Base-by-base conservation (phyloP, 2,113 vertebrate genomes). In the Thamnophis sirtalis region DNA sequence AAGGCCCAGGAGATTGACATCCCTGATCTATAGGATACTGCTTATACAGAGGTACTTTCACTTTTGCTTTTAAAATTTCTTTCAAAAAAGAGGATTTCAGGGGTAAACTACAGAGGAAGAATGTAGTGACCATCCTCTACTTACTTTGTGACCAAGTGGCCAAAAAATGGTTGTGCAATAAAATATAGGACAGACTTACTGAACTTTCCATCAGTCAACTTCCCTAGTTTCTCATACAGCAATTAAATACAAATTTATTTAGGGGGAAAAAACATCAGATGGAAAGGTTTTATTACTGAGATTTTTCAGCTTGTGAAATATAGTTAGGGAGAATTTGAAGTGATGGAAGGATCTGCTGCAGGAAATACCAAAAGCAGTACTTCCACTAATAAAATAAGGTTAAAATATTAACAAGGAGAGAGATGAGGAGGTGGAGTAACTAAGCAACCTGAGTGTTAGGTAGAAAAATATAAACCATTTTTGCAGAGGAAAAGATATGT, bases 401-500 rank as follows among this genome's bases (percentile, higher is more conserved):
- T 1, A 38, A 38, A 80, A 80, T 80, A 80, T 38, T 80, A 80
- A 28, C 49, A n/a, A 86, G 1, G 11, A 51, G 49, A 38, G 38
- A 80, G 26, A 51, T 13, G 26, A 49, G 2, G 48, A 49, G 48
- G 48, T n/a, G 22, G 24, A 87, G 55, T 19, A 28, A 87, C 92
- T 94, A 56, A 92, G 13, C 26, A 92, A 56, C 26, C 80, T 3
- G 94, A 96, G 28, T 86, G 91, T 87, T 91, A 85, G 92, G 88
- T 24, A 94, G 49, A 85, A 48, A 38, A 0, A 0, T 33, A 53
- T 58, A n/a, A 0, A 0, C 91, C 9, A 33, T 38, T 38, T 80
- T 38, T 80, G 15, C 15, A 80, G n/a, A 33, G 26, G n/a, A 73
- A 49, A 93, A 91, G 92, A 28, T 93, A 87, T 50, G 48, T 58